Conservation (phyloP, 2,113 vertebrate species). For the Chelonoidis abingdonii region DNA sequence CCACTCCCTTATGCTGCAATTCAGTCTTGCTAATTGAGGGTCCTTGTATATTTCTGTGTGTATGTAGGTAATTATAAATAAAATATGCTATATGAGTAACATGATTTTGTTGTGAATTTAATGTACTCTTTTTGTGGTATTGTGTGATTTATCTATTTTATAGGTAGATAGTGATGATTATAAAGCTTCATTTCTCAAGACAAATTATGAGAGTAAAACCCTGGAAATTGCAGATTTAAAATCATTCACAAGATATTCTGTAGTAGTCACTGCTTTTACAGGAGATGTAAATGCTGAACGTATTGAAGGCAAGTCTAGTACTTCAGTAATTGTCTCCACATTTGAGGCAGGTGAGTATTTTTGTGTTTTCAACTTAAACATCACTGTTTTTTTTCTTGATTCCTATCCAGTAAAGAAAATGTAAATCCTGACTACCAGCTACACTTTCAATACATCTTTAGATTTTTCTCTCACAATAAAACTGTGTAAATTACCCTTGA, state of each 20-base stretch:
- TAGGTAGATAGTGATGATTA: slow-evolving; percentile 86
- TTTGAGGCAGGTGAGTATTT: slow-evolving; percentile 88
- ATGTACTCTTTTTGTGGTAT: neutral
- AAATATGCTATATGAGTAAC: neutral
- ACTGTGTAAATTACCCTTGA: neutral
- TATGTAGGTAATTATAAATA: neutral
- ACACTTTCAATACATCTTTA: neutral
- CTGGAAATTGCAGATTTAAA: slow-evolving; percentile 87
- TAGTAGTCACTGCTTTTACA: slow-evolving; percentile 90
- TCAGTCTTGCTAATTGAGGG: neutral
- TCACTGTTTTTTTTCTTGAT: neutral
- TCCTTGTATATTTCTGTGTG: neutral
- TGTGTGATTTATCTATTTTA: slow-evolving; percentile 16
- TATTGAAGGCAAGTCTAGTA: slow-evolving; percentile 84
- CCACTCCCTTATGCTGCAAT: neutral
- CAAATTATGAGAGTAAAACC: slow-evolving; percentile 81
- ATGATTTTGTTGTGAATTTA: neutral
- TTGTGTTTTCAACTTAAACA: neutral
- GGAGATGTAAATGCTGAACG: slow-evolving; percentile 81
- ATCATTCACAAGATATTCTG: slow-evolving; percentile 90
- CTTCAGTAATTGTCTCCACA: slow-evolving; percentile 84
- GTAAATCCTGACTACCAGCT: neutral
- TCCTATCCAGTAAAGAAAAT: neutral
- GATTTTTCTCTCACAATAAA: neutral
- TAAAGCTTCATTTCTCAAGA: slow-evolving; percentile 83